A percentile compares a stretch with the other conserved stretches of the same genome.
These are phyloP conservation scores for Epinotia demarniana DNA, from an alignment of 2,888 invertebrate species.

Conservation along the genomic window DNA sequence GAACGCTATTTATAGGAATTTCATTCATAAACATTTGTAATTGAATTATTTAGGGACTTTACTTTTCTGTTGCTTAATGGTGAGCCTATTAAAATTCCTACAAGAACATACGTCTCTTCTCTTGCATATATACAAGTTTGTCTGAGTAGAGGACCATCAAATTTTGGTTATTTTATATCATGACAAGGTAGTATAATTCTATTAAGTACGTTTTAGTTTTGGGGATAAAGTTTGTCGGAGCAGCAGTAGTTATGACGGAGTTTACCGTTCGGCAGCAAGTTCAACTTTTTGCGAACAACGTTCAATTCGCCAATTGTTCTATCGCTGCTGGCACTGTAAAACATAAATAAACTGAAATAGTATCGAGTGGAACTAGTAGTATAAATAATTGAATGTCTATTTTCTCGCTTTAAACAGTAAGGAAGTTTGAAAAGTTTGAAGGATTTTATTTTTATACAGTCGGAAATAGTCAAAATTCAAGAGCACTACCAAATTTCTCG, in stretches of 20 bases:
- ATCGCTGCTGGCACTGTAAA: neutral
- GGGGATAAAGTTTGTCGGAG: constrained; percentile 56
- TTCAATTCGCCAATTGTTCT: constrained; percentile 12
- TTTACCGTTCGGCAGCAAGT: constrained; percentile 48
- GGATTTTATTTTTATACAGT: too few relatives aligned
- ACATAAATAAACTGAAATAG: neutral
- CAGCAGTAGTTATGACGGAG: constrained; percentile 56
- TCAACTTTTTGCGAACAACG: constrained; percentile 2
- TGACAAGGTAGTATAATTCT: too few relatives aligned
- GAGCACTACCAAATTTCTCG: neutral
- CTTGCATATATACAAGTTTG: too few relatives aligned
- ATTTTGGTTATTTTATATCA: too few relatives aligned
- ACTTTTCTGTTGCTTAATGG: neutral
- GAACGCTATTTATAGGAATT: neutral
- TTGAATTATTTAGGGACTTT: neutral
- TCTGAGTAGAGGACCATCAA: too few relatives aligned
- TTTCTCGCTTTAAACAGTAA: too few relatives aligned
- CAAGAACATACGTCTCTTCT: too few relatives aligned
- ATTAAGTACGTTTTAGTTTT: constrained; percentile 62
- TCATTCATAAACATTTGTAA: neutral
- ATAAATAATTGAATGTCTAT: too few relatives aligned
- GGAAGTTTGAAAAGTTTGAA: too few relatives aligned
- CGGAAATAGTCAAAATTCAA: neutral
- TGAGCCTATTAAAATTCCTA: neutral
- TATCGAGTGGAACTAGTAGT: too few relatives aligned